Base-by-base conservation (phyloP, 2,888 invertebrate genomes). In the Brassicogethes aeneus region DNA sequence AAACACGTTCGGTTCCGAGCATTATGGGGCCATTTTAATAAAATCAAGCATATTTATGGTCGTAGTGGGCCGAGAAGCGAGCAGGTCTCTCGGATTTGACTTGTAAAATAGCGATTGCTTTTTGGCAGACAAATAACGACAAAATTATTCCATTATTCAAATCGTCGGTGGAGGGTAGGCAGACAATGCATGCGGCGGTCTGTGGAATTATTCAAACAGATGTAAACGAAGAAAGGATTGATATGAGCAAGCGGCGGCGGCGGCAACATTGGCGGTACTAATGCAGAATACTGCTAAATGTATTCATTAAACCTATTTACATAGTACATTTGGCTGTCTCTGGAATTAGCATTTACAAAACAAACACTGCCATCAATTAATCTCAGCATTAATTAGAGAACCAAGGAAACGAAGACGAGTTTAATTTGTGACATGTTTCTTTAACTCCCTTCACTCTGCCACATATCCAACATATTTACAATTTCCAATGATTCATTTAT, bases 141-240 rank as follows among this genome's bases (percentile, higher is more conserved):
- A 46, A 52, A 61, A 60, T 62, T 62, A 62, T 62, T 58, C 61
- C 60, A 62, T 62, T 63, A 64, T 64, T 64, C 60, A 64, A 63
- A 55, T 46, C 47, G 44, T 42, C 44, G 46, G 45, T 16, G 39
- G 43, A 44, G 43, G 37, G 44, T 41, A 42, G 47, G 46, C 51
- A 51, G 52, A 52, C 55, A 53, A 53, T 55, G 53, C 56, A 50
- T 56, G 51, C 52, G 52, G 45, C 50, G 52, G 52, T 49, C 54
- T 52, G 54, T 50, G 51, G 57, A 60, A 61, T 60, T 59, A 61
- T 58, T 60, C 61, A 59, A 61, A 61, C 61, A 59, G 61, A 56
- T 61, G 60, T 60, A 57, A 59, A 59, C 60, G 58, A 58, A 60
- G 60, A 59, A 63, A 62, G 61, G 62, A 63, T 63, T 62, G 62